Conservation (phyloP, 2,888 invertebrate genomes). For the Epinotia ramella region DNA sequence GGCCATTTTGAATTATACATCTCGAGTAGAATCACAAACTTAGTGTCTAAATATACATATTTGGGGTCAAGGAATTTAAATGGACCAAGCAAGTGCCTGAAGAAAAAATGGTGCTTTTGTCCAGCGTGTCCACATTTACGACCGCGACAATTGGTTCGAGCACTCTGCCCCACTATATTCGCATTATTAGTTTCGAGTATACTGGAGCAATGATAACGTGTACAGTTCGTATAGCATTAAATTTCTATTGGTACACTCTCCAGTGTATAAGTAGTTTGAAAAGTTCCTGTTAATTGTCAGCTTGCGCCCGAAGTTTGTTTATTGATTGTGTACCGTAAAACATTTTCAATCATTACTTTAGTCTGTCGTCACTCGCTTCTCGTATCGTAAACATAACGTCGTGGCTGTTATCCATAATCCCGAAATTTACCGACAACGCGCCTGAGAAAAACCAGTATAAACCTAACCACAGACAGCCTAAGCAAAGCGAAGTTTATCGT, state of each 20-base stretch:
- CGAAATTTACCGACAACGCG: not conserved
- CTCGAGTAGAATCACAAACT: too few species aligned
- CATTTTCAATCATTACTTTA: not conserved
- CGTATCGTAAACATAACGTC: constrained; percentile 8
- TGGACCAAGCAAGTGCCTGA: too few species aligned
- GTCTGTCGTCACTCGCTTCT: constrained; percentile 8
- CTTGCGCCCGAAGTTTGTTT: not conserved
- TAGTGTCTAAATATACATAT: too few species aligned
- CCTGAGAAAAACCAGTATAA: not conserved
- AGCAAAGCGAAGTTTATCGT: too few species aligned
- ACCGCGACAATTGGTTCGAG: too few species aligned
- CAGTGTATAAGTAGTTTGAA: not conserved
- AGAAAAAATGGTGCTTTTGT: too few species aligned
- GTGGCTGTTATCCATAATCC: not conserved
- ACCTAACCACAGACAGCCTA: not conserved
- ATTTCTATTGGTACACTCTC: not conserved
- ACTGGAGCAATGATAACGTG: not conserved
- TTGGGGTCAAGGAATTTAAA: too few species aligned
- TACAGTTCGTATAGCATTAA: too few species aligned
- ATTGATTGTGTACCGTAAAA: not conserved
- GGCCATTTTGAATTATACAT: too few species aligned
- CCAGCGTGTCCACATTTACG: too few species aligned
- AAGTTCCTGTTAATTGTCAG: constrained; percentile 16
- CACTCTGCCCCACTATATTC: too few species aligned
- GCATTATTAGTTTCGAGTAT: too few species aligned